Evolutionary conservation across 1,140 invertebrate genomes (phyloP).

Genomic region (Mesaphorura yosii): DNA sequence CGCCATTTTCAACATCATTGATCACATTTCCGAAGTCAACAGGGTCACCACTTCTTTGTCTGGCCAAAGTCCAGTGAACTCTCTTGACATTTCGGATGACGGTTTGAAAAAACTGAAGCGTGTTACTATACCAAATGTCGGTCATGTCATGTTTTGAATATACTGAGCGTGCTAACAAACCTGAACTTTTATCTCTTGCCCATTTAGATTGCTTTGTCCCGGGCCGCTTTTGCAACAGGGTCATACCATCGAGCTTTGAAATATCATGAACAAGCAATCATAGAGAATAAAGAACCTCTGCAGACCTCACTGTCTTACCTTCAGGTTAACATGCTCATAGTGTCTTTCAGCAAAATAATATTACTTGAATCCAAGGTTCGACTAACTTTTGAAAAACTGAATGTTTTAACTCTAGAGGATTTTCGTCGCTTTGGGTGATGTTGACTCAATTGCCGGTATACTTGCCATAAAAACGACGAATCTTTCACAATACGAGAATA

Average conservation of each 20-base stretch:
- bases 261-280: not conserved
- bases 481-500: not conserved
- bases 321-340: too few relatives aligned
- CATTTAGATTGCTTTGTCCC: not conserved
- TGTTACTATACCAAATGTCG: too few relatives aligned
- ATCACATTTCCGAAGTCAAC: too few relatives aligned
- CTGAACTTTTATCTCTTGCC: not conserved
- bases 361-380: not conserved
- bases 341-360: not conserved
- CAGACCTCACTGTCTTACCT: too few relatives aligned
- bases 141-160: too few relatives aligned
- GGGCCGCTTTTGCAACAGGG: not conserved
- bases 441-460: not conserved
- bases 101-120: too few relatives aligned
- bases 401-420: not conserved
- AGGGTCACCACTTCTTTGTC: too few relatives aligned
- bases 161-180: too few relatives aligned
- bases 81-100: too few relatives aligned
- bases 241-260: not conserved
- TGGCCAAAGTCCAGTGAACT: too few relatives aligned
- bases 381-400: not conserved
- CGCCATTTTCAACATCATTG: too few relatives aligned
- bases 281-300: too few relatives aligned
- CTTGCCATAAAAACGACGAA: not conserved
- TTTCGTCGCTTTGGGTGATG: not conserved